Evolutionary conservation across 1,140 invertebrate genomes (phyloP).

Genomic region (Luehdorfia chinensis): DNA sequence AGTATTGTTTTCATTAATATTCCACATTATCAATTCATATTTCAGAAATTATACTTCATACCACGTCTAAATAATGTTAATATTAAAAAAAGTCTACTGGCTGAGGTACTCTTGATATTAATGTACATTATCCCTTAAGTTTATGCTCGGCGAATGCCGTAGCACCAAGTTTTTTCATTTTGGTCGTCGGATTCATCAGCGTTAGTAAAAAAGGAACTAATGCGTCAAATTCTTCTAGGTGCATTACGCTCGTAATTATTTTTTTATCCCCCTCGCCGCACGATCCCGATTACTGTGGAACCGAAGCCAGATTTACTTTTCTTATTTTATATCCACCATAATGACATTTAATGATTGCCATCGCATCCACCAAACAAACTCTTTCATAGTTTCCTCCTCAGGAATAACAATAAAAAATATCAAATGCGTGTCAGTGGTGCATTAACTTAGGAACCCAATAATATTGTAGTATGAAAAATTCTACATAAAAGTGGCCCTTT

Average conservation of each 20-base stretch:
- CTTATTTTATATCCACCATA: slow-evolving; percentile 25
- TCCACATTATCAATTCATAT: too few species aligned
- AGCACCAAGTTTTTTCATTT: slow-evolving; percentile 4
- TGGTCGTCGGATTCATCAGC: background rate
- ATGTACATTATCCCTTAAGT: too few species aligned
- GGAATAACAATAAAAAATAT: slow-evolving; percentile 4
- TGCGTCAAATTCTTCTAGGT: slow-evolving; percentile 14
- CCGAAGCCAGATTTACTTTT: slow-evolving; percentile 19
- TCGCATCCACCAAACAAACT: slow-evolving; percentile 16
- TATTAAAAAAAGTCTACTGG: too few species aligned
- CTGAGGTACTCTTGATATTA: too few species aligned
- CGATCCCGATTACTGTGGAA: slow-evolving; percentile 20
- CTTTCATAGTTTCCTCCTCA: background rate
- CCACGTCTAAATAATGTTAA: too few species aligned
- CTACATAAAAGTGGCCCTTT: too few species aligned
- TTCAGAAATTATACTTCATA: too few species aligned
- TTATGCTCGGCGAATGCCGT: too few species aligned
- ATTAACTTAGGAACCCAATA: too few species aligned
- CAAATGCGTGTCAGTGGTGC: slow-evolving; percentile 2
- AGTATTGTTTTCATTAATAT: too few species aligned
- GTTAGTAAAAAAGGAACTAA: slow-evolving; percentile 8
- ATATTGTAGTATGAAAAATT: too few species aligned
- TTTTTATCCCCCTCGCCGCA: slow-evolving; percentile 24
- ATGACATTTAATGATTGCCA: slow-evolving; percentile 29
- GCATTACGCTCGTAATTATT: slow-evolving; percentile 22